Evolutionary conservation across 35 echinoderm and acorn worm genomes (phyloP).

Genomic region (Lytechinus pictus): DNA sequence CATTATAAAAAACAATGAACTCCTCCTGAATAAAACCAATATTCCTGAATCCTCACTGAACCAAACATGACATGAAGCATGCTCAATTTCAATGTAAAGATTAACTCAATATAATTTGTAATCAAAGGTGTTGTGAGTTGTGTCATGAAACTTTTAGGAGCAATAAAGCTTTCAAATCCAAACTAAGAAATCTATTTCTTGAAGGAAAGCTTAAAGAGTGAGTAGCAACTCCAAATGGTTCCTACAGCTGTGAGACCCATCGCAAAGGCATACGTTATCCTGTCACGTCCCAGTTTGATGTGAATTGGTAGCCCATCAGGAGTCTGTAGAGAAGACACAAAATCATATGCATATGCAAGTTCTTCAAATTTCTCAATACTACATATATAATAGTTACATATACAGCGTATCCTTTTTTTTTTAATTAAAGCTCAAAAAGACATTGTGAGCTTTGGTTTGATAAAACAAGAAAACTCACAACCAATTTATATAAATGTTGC

Average conservation of each 20-base stretch:
- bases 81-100: not conserved
- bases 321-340: not conserved
- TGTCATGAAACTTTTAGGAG: not conserved
- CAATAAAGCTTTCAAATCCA: not conserved
- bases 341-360: not conserved
- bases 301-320: constrained; percentile 15
- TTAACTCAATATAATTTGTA: not conserved
- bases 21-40: not conserved
- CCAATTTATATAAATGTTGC: no score
- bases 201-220: constrained; percentile 1
- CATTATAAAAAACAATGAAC: not conserved
- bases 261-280: not conserved
- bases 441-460: no score
- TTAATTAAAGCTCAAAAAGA: no score
- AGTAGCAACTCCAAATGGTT: constrained; percentile 29
- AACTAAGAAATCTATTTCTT: not conserved
- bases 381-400: no score
- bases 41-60: not conserved
- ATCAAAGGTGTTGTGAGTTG: no score
- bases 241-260: constrained; percentile 34
- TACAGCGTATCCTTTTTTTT: no score
- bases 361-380: no score
- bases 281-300: constrained; percentile 30
- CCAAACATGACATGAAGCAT: not conserved
- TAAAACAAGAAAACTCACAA: no score